A percentile compares a stretch with the other conserved stretches of the same genome.
phyloP scores from a whole-genome alignment of 2,888 invertebrate genomes.

The Meiosimyza decipiens region DNA sequence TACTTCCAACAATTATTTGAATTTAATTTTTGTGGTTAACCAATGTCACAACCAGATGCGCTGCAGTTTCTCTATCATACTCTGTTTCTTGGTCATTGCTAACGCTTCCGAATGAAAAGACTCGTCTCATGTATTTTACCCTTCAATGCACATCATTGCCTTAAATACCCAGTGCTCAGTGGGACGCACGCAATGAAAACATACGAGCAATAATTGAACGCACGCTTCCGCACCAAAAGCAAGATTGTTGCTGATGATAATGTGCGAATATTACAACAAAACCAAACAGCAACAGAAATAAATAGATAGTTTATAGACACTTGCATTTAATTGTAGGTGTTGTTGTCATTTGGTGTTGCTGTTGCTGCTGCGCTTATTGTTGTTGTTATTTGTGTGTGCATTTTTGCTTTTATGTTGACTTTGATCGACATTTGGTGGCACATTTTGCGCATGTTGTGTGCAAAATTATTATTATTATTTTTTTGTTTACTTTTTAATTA shows the following conservation, averaged over 20 bases:
- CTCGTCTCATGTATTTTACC: background rate
- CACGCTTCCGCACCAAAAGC: conserved; percentile 22
- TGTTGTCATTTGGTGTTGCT: conserved; percentile 13
- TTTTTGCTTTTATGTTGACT: background rate
- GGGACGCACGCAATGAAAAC: conserved; percentile 19
- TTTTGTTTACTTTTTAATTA: background rate
- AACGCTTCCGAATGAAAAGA: conserved; percentile 6
- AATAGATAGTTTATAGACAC: conserved; percentile 8
- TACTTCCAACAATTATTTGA: conserved; percentile 23
- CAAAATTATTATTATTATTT: conserved; percentile 1
- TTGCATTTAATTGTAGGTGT: conserved; percentile 35
- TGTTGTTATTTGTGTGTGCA: background rate
- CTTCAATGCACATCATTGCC: background rate
- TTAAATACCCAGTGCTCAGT: background rate
- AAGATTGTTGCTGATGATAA: conserved; percentile 14
- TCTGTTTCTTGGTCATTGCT: background rate
- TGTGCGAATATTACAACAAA: background rate
- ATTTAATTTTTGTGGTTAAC: conserved; percentile 33
- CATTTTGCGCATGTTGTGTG: conserved; percentile 11
- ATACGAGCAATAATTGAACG: conserved; percentile 27
- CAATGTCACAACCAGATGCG: conserved; percentile 13
- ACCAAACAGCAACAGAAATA: conserved; percentile 1
- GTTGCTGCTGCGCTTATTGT: background rate
- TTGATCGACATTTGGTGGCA: conserved; percentile 33
- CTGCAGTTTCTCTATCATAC: no score